Conservation (phyloP, 2,888 invertebrate species). For the Adela reaumurella region DNA sequence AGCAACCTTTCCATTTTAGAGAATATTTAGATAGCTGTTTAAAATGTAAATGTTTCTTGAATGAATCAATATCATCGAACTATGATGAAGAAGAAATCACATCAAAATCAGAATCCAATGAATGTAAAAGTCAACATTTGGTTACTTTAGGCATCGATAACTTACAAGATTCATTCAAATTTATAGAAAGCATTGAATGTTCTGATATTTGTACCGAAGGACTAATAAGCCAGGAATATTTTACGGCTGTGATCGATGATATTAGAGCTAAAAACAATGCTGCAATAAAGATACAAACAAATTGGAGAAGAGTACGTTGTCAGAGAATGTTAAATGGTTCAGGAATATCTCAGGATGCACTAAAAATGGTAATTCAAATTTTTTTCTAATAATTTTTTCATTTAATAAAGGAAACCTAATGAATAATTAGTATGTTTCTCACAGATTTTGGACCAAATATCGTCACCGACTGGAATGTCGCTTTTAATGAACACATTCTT, state of each 20-base stretch:
- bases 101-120: no score
- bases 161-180: not conserved
- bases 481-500: conserved; percentile 43
- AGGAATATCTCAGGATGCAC: conserved; percentile 21
- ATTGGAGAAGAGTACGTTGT: conserved; percentile 32
- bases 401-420: no score
- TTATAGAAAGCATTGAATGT: not conserved
- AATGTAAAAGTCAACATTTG: no score
- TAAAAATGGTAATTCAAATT: conserved; percentile 22
- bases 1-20: conserved; percentile 21
- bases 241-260: not conserved
- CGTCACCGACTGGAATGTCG: conserved; percentile 15
- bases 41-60: no score
- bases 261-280: conserved; percentile 29
- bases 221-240: no score
- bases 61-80: no score
- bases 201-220: not conserved
- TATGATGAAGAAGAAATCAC: no score
- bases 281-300: conserved; percentile 31
- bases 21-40: conserved; percentile 15
- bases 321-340: not conserved
- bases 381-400: no score
- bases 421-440: not conserved
- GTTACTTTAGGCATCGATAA: not conserved
- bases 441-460: not conserved